Percentiles rank a stretch among this genome's conserved stretches.
phyloP scores from a whole-genome alignment of 2,113 vertebrate species.

The Aldabrachelys gigantea region DNA sequence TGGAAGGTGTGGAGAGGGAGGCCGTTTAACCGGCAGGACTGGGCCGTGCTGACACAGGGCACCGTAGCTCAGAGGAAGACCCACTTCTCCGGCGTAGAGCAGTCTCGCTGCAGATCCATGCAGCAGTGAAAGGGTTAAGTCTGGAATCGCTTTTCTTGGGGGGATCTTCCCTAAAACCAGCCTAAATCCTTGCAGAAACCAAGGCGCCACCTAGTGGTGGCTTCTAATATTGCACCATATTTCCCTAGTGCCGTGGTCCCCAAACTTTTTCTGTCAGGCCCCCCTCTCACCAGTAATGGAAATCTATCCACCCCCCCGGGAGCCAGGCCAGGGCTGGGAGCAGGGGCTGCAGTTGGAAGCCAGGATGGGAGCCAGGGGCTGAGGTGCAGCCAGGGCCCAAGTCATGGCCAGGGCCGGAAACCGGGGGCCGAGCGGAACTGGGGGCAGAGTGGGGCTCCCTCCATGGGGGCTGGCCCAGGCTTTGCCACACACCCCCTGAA shows the following conservation, averaged over 20 bases:
- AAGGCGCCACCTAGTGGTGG: slow-evolving; percentile 66
- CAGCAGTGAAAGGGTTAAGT: not conserved
- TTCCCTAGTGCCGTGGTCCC: not conserved
- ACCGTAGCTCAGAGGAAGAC: not conserved
- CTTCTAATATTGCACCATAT: slow-evolving; percentile 20
- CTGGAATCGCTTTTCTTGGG: not conserved
- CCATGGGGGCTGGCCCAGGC: not conserved
- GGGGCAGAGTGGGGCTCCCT: not conserved
- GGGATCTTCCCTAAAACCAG: not conserved
- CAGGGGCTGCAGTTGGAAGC: no score
- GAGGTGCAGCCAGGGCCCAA: no score
- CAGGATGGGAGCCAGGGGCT: no score
- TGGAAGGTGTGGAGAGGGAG: not conserved
- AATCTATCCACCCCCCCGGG: not conserved
- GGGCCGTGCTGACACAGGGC: not conserved
- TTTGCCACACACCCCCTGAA: no score
- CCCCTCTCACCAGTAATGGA: not conserved
- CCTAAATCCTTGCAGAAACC: slow-evolving; percentile 24
- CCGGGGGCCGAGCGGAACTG: no score
- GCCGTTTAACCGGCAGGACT: not conserved
- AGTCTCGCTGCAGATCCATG: not conserved
- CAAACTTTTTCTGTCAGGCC: no score
- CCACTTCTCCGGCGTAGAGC: not conserved
- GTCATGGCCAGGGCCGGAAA: not conserved
- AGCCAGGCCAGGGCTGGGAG: no score